Conservation (phyloP, 2,113 vertebrate genomes). For the Dendrocopos noguchii region DNA sequence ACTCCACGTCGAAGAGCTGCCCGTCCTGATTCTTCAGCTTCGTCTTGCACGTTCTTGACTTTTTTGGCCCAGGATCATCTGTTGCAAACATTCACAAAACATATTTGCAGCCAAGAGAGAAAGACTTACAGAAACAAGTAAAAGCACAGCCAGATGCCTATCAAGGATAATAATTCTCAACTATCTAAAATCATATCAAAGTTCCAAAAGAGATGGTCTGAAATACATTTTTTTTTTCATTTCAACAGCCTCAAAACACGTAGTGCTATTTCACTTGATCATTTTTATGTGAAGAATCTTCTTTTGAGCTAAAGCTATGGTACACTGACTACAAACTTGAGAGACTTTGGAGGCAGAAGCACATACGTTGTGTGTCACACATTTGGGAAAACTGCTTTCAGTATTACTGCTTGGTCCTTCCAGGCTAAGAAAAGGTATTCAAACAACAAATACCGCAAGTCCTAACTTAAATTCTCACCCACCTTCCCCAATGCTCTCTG, state of each 20-base stretch:
- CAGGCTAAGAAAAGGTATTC: neutral
- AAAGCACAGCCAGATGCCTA: neutral
- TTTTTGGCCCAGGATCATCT: slow-evolving; percentile 70
- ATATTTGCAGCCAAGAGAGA: neutral
- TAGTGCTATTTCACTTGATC: neutral
- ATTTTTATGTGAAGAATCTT: neutral
- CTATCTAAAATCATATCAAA: neutral
- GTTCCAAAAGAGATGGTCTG: neutral
- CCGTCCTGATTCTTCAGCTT: slow-evolving; percentile 71
- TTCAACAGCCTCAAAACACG: neutral
- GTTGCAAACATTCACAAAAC: slow-evolving; percentile 1
- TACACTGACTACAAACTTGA: neutral
- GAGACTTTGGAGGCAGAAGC: neutral
- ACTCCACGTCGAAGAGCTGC: slow-evolving; percentile 84
- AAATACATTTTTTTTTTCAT: neutral
- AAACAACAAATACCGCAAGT: neutral
- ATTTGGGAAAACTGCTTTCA: neutral
- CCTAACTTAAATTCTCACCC: neutral
- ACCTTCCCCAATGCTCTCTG: neutral
- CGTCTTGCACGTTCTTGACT: neutral
- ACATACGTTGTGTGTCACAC: neutral
- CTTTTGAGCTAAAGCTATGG: neutral
- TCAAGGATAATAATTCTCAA: neutral
- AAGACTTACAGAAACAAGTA: neutral
- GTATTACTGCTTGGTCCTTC: neutral